Conservation (phyloP, 2,113 vertebrate species). For the Cochlearius cochlearius region DNA sequence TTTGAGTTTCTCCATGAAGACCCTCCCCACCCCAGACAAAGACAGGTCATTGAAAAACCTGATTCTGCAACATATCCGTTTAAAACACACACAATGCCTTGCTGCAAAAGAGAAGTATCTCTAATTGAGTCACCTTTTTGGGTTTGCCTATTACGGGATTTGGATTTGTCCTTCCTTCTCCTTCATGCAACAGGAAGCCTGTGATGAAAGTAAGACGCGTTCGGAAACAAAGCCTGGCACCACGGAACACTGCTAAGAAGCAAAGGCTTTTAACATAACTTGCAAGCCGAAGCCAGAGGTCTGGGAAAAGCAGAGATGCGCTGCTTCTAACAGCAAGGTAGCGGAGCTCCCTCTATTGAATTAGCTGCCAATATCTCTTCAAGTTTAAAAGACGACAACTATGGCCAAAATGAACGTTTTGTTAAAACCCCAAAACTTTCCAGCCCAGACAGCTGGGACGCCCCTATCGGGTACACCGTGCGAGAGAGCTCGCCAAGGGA, state of each 20-base stretch:
- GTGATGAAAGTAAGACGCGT: neutral
- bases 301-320: neutral
- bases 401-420: neutral
- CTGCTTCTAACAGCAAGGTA: conserved; percentile 30
- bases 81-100: neutral
- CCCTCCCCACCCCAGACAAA: neutral
- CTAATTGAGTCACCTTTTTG: neutral
- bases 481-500: rapidly evolving
- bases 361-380: conserved; percentile 19
- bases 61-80: rapidly evolving
- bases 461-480: neutral
- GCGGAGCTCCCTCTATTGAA: conserved; percentile 71
- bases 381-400: conserved; percentile 6
- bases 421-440: neutral
- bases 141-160: neutral
- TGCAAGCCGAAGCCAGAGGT: conserved; percentile 11
- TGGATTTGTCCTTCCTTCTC: neutral
- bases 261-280: neutral
- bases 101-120: neutral
- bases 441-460: neutral
- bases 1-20: neutral
- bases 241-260: neutral
- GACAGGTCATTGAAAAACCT: neutral
- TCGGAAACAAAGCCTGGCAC: neutral
- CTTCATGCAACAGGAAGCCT: neutral